Base-by-base conservation (phyloP, 2,888 invertebrate species). In the Temnothorax ravouxi region DNA sequence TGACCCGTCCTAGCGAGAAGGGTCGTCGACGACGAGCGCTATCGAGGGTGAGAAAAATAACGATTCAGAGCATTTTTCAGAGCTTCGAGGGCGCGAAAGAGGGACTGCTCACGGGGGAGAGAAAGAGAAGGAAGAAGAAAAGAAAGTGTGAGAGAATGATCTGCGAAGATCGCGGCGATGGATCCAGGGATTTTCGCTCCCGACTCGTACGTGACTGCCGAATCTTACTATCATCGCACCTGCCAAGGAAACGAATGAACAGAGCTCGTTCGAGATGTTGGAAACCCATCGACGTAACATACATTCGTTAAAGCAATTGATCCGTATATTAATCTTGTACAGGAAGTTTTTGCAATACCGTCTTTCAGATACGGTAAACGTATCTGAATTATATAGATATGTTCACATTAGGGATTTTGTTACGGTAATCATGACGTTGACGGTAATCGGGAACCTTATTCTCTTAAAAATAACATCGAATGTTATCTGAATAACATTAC, bases 11-110 rank as follows among this genome's bases (percentile, higher is more conserved):
- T 54, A n/a, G 29, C 9, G 61, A 56, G 25, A 47, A 64, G 74
- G 77, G 64, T 67, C 72, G 81, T 66, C 56, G 25, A 72, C 25
- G 59, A 56, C 34, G 44, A 44, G 18, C 47, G 50, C 50, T 25
- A 69, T 67, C 56, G 82, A 69, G 88, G 84, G 88, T 76, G 86
- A 79, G 86, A 74, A 84, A 88, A 87, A 87, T 87, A 88, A 90
- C 84, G 86, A 85, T 86, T 87, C 72, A n/a, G 38, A 69, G 62
- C 77, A 83, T 87, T 86, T 86, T 84, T 83, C 86, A 86, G 34
- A 34, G 47, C 11, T 38, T 56, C 52, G 79, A 83, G 84, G 86
- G 85, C 80, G 84, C 76, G 81, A 87, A 84, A 59, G 44, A 74
- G 41, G 62, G 44, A 25, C 11, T 21, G n/a, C 5, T 76, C 50